Base-by-base conservation (phyloP, 2,888 invertebrate species). In the Cerceris ruficornis region DNA sequence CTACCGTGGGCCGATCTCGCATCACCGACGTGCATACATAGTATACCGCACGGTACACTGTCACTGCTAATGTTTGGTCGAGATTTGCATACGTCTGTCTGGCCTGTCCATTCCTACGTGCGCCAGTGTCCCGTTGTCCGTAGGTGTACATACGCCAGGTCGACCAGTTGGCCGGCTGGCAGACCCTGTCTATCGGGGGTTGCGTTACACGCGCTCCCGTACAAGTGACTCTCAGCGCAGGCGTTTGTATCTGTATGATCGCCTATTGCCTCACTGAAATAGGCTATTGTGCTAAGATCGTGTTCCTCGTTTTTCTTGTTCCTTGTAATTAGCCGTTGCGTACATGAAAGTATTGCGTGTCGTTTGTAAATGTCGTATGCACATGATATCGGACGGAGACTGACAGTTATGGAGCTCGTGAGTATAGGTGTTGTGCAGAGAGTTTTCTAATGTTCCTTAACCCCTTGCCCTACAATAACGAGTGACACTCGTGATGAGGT, bases 81-180 rank as follows among this genome's bases (percentile, higher is more conserved):
- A 88, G 87, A 92, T 92, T 92, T 92, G 92, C 91, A 92, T 92
- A 90, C 87, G 92, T 90, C 90, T 90, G 89, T 89, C 88, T 86
- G 81, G 86, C 84, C 87, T 87, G 87, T 88, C 86, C 87, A 87
- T 89, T 88, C 81, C 87, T 85, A 80, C 78, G 71, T 77, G 75
- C 77, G 73, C 62, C 68, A 54, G 58, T 49, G 82, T 84, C 82
- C 76, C 82, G 83, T 83, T 82, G 84, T 69, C 69, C 74, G 61
- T 68, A 59, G 60, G 70, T 79, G 81, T 73, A 28, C 28, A 84
- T 85, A 76, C 83, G 75, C 57, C 68, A 68, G 69, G 77, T 65
- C 73, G 69, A 68, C 14, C 61, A 39, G 54, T 39, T 59, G 46
- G 65, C 52, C 46, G 28, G 4, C 28, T 28, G 28, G 28, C 28